Percentiles rank a stretch among this genome's conserved stretches.
phyloP scores from a whole-genome alignment of 2,797 vertebrate genomes.

The Sorex maritimensis region DNA sequence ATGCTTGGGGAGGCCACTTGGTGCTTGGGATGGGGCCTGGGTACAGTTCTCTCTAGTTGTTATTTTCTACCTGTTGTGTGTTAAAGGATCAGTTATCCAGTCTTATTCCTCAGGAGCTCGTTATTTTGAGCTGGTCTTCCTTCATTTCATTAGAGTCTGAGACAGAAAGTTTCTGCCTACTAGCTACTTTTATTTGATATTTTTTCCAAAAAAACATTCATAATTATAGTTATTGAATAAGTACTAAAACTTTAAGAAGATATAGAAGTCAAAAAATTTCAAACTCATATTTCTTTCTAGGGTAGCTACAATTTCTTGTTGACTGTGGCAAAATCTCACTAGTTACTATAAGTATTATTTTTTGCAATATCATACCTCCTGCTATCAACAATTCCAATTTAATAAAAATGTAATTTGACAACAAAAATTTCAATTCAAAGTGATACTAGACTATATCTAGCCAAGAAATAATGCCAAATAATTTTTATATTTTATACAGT shows the following conservation, averaged over 20 bases:
- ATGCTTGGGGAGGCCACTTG: no score
- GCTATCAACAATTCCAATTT: not conserved
- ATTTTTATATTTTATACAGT: not conserved
- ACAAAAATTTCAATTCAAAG: not conserved
- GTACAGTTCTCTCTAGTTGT: no score
- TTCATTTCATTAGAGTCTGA: conserved; percentile 14
- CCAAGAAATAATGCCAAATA: not conserved
- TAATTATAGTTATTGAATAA: not conserved
- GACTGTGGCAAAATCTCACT: not conserved
- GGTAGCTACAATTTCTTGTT: not conserved
- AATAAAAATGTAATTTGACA: not conserved
- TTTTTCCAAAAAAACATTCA: conserved; percentile 37
- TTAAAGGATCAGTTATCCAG: not conserved
- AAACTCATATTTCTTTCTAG: not conserved
- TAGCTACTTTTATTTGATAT: conserved; percentile 36
- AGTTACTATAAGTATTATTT: not conserved
- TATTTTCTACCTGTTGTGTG: not conserved
- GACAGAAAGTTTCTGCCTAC: not conserved
- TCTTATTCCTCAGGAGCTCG: not conserved
- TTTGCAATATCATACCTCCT: not conserved
- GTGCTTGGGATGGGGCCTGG: no score
- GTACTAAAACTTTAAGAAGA: not conserved
- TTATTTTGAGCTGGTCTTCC: not conserved
- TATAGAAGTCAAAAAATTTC: conserved; percentile 19
- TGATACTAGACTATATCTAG: not conserved